Evolutionary conservation across 2,797 vertebrate genomes (phyloP).

Genomic region (Carcharodon carcharias): DNA sequence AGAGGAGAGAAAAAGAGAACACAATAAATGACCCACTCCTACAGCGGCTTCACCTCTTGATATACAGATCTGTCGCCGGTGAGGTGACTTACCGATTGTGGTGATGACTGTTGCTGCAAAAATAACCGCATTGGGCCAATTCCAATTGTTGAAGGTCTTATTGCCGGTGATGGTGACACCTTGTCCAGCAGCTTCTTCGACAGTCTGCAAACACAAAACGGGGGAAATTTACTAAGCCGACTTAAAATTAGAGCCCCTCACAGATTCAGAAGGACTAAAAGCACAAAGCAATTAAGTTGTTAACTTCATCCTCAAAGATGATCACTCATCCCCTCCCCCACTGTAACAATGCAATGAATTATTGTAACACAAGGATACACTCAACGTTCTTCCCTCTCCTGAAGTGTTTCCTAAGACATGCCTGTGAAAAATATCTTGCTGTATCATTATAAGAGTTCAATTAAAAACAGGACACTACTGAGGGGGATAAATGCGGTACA

Average conservation of each 20-base stretch:
- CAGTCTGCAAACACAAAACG: conserved; percentile 58
- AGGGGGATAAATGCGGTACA: background rate
- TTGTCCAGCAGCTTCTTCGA: conserved; percentile 83
- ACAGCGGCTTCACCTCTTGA: no score
- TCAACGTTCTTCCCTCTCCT: background rate
- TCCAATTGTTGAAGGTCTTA: conserved; percentile 96
- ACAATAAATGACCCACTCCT: background rate
- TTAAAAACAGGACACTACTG: no score
- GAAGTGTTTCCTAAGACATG: background rate
- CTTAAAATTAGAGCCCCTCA: background rate
- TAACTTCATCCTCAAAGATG: background rate
- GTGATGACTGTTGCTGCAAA: conserved; percentile 97
- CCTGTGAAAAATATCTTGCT: background rate
- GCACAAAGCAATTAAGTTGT: background rate
- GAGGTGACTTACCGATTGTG: conserved; percentile 74
- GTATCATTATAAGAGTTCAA: background rate
- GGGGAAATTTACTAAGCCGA: background rate
- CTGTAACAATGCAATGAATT: background rate
- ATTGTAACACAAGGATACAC: background rate
- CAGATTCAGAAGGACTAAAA: background rate
- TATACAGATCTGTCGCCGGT: background rate
- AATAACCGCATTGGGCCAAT: conserved; percentile 97
- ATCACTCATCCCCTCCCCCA: background rate
- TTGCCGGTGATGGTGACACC: conserved; percentile 89
- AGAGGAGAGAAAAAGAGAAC: background rate